Evolutionary conservation across 2,113 vertebrate genomes (phyloP), one percentile per base, ranked within the genome.

Genomic region (Ellobius talpinus): DNA sequence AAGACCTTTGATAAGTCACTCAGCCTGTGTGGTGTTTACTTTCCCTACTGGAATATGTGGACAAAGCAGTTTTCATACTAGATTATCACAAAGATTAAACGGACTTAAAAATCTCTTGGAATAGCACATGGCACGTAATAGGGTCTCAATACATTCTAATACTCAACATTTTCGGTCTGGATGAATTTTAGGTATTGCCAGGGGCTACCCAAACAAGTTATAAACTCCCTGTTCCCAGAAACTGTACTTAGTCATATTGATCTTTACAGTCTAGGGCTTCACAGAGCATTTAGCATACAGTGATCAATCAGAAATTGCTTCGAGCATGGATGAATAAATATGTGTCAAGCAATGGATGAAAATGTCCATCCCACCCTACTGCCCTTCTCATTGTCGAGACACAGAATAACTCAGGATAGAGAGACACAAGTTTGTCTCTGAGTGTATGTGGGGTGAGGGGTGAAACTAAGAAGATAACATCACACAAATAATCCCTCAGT

Each of bases 401-500:
- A 77, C 13, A 58, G 9, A 39, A 19, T 39, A 52, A 63, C 45
- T 50, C 26, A 55, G 31, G 65, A 9, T n/a, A 33, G 7, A 24
- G 12, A 79, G 85, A 42, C 2, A 47, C 19, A 39, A 16, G n/a
- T 84, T 13, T 17, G 7, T 63, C n/a, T 63, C 16, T 55, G 50
- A n/a, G 50, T 81, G 50, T 45, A 6, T 26, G 23, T 12, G 23
- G 21, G 24, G 61, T 8, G 24, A 26, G 58, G 58, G 26, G 61
- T 52, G 68, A 73, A 81, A 70, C 61, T 87, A 88, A 65, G 26
- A 61, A 29, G 66, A 78, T 81, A 65, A 81, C 79, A 91, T 90
- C 86, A 95, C 86, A 93, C 93, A 94, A 74, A 93, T 78, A 91
- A 93, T 21, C 79, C 84, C 42, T 23, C 36, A 3, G 55, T 55